Base-by-base conservation (phyloP, 2,888 invertebrate genomes). In the Hipparchia semele region DNA sequence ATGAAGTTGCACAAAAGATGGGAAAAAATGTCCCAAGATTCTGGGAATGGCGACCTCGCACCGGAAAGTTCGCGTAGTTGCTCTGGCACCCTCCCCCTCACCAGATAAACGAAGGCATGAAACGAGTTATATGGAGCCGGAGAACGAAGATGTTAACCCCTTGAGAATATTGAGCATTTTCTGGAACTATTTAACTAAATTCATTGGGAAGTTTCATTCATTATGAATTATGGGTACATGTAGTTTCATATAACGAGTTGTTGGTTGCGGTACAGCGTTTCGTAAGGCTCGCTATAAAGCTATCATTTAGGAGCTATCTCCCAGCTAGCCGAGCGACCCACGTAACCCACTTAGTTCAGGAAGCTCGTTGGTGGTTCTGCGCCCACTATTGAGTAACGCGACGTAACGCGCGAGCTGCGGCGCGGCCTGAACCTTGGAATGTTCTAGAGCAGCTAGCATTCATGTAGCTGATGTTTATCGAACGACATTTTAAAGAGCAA, bases 301-400 rank as follows among this genome's bases (percentile, higher is more conserved):
- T 56, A 23, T n/a, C 13, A 8, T 56, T 54, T n/a, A 23, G 13
- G 6, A 56, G 56, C 7, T 56, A 56, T 56, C 13, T 13, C 56
- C 54, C 13, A 13, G 13, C 13, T 13, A 13, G 2, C 9, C 7
- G 2, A 8, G 9, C 33, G 59, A 33, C 10, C 9, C 10, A 59
- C 59, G 59, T 59, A 59, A 59, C 59, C 59, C 33, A 10, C 9
- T 9, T 9, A 9, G 33, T 10, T 59, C 59, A 33, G 59, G 59
- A 39, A 59, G 59, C 59, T 59, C 10, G 59, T 8, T 6, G 13
- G 46, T 46, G 4, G 49, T 8, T 39, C 39, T 54, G 54, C 12
- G 54, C n/a, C 54, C 6, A 53, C 54, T 3, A 23, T 58, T 58
- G 59, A 59, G 59, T 59, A 59, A 59, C 33, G 59, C 33, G 59